Evolutionary conservation across 2,888 invertebrate genomes (phyloP).

Genomic region (Yponomeuta sedellus): DNA sequence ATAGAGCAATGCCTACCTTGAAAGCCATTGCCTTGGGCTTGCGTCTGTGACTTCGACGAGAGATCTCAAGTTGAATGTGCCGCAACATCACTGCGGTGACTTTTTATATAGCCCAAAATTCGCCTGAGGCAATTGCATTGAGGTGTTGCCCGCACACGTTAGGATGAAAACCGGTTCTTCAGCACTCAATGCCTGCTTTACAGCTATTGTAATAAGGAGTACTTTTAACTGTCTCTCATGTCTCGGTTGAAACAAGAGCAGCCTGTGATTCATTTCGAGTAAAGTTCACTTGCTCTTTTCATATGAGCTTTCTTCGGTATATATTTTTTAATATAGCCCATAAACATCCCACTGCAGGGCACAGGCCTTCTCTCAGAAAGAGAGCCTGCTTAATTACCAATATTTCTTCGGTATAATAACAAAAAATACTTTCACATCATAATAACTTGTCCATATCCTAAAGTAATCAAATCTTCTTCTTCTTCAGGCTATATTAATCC

Average conservation of each 20-base stretch:
- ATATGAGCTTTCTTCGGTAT: slow-evolving; percentile 40
- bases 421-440: too few species aligned
- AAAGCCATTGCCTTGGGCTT: slow-evolving; percentile 53
- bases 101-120: slow-evolving; percentile 51
- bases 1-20: slow-evolving; percentile 40
- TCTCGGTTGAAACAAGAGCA: slow-evolving; percentile 39
- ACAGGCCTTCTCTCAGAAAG: too few species aligned
- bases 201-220: slow-evolving; percentile 20
- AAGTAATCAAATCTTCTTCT: too few species aligned
- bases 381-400: too few species aligned
- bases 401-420: too few species aligned
- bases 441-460: too few species aligned
- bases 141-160: background rate
- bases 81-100: slow-evolving; percentile 33
- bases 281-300: slow-evolving; percentile 60
- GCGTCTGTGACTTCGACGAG: slow-evolving; percentile 47
- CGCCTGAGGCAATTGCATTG: slow-evolving; percentile 39
- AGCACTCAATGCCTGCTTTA: slow-evolving; percentile 23
- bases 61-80: slow-evolving; percentile 61
- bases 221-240: slow-evolving; percentile 32
- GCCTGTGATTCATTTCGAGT: slow-evolving; percentile 45
- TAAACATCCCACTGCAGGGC: too few species aligned
- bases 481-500: too few species aligned
- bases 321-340: too few species aligned
- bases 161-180: slow-evolving; percentile 5